Evolutionary conservation across 1,140 invertebrate species (phyloP).

Genomic region (Cydia splendana): DNA sequence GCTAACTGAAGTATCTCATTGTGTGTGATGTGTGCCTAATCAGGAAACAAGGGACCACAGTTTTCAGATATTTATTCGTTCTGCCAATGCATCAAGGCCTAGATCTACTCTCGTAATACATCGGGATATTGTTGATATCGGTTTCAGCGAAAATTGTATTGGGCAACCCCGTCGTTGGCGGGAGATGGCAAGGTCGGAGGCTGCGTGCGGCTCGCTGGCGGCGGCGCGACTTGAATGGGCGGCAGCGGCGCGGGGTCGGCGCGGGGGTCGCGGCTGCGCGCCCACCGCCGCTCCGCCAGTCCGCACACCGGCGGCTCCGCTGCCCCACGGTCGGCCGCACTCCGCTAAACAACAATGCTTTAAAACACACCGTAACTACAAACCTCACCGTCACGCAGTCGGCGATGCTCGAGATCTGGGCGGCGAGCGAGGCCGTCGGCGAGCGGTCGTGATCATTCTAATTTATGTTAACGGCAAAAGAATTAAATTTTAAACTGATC

Average conservation of each 20-base stretch:
- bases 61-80: background rate
- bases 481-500: slow-evolving; percentile 67
- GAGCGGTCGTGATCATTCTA: slow-evolving; percentile 68
- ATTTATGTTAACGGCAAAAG: slow-evolving; percentile 73
- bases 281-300: slow-evolving; percentile 68
- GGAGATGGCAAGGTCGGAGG: slow-evolving; percentile 36
- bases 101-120: background rate
- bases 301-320: slow-evolving; percentile 78
- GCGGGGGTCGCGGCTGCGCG: slow-evolving; percentile 53
- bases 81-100: background rate
- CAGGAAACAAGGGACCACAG: too few relatives aligned
- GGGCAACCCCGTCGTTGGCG: slow-evolving; percentile 30
- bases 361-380: slow-evolving; percentile 72
- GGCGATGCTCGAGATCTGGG: slow-evolving; percentile 71
- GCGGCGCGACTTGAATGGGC: slow-evolving; percentile 62
- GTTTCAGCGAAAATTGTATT: background rate
- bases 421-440: slow-evolving; percentile 73
- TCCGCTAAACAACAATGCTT: slow-evolving; percentile 76
- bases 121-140: slow-evolving; percentile 10
- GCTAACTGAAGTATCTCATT: too few relatives aligned
- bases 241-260: slow-evolving; percentile 46
- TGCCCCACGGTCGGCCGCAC: slow-evolving; percentile 77
- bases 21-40: too few relatives aligned
- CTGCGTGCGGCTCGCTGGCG: slow-evolving; percentile 39
- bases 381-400: slow-evolving; percentile 58